Percentiles rank a stretch among this genome's conserved stretches.
Evolutionary conservation across 2,113 vertebrate species (phyloP).

Genomic region (Rissa tridactyla): DNA sequence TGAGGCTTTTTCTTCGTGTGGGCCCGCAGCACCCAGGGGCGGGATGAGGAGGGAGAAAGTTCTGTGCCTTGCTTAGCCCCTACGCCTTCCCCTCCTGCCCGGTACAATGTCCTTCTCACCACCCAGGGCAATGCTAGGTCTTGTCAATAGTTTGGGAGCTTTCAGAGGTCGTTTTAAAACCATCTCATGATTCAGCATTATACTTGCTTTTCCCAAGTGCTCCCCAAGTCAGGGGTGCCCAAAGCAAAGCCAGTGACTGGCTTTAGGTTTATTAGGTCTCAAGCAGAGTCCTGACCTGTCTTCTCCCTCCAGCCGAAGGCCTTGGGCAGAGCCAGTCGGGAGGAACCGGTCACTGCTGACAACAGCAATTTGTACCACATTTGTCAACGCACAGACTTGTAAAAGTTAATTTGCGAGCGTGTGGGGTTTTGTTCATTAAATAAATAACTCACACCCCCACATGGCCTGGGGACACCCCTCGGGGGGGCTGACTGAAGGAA

Average conservation of each 20-base stretch:
- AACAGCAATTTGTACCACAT: not conserved
- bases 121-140: not conserved
- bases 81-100: not conserved
- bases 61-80: not conserved
- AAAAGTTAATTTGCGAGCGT: not conserved
- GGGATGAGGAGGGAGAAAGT: not conserved
- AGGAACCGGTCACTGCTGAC: not conserved
- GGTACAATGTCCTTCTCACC: not conserved
- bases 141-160: not conserved
- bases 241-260: not conserved
- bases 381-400: accelerated
- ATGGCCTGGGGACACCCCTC: not conserved
- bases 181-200: not conserved
- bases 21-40: accelerated
- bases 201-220: not conserved
- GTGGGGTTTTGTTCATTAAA: not conserved
- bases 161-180: not conserved
- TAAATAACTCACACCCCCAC: not conserved
- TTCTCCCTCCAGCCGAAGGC: not conserved
- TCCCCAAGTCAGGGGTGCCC: not conserved
- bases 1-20: not conserved
- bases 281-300: not conserved
- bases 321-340: not conserved
- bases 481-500: not conserved
- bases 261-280: not conserved